Conservation (phyloP, 2,113 vertebrate species). For the Cyanoramphus novaezelandiae region DNA sequence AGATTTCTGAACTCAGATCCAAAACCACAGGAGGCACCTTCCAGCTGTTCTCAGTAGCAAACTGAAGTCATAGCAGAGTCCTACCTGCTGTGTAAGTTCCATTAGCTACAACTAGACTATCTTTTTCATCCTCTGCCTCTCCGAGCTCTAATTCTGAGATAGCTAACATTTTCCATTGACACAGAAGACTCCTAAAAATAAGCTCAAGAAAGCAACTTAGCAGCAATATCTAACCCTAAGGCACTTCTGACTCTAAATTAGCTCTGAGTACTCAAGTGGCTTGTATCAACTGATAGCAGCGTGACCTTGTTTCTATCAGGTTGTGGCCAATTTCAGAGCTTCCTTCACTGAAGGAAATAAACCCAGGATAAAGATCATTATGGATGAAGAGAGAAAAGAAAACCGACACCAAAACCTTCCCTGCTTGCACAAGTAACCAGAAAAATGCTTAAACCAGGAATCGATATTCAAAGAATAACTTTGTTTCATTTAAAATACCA, state of each 20-base stretch:
- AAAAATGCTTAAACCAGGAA: neutral
- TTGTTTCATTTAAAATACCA: neutral
- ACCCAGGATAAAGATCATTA: neutral
- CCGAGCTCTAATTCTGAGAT: neutral
- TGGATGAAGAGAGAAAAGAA: neutral
- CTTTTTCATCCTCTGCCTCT: neutral
- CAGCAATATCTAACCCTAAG: neutral
- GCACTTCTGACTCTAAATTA: neutral
- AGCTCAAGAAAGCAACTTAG: neutral
- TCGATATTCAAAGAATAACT: neutral
- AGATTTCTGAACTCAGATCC: neutral
- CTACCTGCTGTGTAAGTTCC: neutral
- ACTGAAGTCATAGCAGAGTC: neutral
- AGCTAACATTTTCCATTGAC: neutral
- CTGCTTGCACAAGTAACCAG: neutral
- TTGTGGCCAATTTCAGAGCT: neutral
- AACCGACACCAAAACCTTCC: neutral
- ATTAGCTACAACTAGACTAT: neutral
- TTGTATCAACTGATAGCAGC: neutral
- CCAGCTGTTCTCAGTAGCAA: neutral
- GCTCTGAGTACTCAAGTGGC: neutral
- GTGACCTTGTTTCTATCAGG: neutral
- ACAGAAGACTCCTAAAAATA: neutral
- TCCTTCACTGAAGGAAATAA: neutral
- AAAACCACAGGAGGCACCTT: accelerated